Percentiles rank a stretch among this genome's conserved stretches.
These are phyloP conservation scores for Sardina pilchardus DNA, from an alignment of 2,113 vertebrate species.

Conservation along the genomic window DNA sequence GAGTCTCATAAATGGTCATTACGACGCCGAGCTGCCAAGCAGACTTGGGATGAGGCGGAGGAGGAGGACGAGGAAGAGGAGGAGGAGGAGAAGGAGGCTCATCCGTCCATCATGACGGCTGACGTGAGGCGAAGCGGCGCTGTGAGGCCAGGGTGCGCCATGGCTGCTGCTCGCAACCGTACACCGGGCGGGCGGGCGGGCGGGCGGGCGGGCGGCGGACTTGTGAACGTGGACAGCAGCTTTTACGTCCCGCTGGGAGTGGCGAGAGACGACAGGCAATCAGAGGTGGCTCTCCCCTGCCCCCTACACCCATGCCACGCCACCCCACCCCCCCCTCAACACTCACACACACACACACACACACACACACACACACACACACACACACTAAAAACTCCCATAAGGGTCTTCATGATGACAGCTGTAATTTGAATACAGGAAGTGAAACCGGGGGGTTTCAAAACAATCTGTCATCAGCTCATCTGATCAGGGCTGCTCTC, in stretches of 20 bases:
- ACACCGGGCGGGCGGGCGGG: too few relatives aligned
- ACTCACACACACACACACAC: not conserved
- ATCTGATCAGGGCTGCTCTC: constrained; percentile 48
- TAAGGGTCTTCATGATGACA: constrained; percentile 37
- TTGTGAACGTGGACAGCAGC: not conserved
- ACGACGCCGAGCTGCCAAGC: not conserved
- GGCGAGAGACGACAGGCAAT: not conserved
- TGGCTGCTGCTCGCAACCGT: not conserved
- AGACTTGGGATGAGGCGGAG: not conserved
- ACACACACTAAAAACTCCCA: not conserved
- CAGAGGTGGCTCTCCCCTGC: not conserved
- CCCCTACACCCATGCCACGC: not conserved
- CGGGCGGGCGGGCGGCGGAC: not conserved
- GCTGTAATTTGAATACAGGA: constrained; percentile 55
- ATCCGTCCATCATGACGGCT: not conserved
- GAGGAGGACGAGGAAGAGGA: not conserved
- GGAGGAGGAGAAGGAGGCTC: not conserved
- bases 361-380: not conserved
- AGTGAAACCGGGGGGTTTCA: constrained; percentile 46
- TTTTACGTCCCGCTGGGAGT: not conserved
- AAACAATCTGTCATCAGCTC: constrained; percentile 49
- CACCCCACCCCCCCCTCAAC: too few relatives aligned
- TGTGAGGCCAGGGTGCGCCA: not conserved
- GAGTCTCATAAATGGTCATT: not conserved
- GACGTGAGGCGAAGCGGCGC: not conserved